Percentiles rank a stretch among this genome's conserved stretches.
Conservation (phyloP, 1,140 invertebrate species). For the Drosophila carrolli region DNA sequence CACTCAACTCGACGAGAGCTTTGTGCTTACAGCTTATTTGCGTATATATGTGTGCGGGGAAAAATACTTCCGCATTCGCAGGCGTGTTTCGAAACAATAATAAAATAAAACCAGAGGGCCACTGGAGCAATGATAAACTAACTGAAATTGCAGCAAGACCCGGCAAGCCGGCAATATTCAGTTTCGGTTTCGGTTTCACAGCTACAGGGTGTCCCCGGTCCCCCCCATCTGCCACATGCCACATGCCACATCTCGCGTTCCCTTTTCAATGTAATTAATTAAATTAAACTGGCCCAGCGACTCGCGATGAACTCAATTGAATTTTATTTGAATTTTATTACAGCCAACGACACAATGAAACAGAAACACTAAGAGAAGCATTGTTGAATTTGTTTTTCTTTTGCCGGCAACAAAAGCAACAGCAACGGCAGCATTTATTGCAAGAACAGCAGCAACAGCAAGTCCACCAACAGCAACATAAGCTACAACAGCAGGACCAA, state of each 20-base stretch:
- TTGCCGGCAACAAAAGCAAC: constrained; percentile 16
- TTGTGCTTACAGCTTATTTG: constrained; percentile 59
- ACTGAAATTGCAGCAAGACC: constrained; percentile 28
- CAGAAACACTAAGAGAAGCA: constrained; percentile 5
- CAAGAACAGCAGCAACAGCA: neutral
- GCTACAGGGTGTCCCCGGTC: neutral
- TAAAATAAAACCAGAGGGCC: constrained; percentile 39
- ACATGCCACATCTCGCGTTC: constrained; percentile 21
- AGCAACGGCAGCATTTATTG: neutral
- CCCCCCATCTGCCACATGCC: constrained; percentile 12
- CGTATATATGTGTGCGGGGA: constrained; percentile 53
- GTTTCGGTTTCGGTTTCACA: constrained; percentile 15
- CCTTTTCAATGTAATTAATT: constrained; percentile 68
- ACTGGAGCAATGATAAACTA: constrained; percentile 51
- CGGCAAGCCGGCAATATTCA: constrained; percentile 24
- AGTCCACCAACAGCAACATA: too few species aligned
- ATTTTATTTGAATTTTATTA: constrained; percentile 84
- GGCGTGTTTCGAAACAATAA: constrained; percentile 62
- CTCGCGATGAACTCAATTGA: constrained; percentile 78
- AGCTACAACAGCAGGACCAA: neutral
- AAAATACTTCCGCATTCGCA: constrained; percentile 77
- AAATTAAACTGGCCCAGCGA: constrained; percentile 75
- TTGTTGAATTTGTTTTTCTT: constrained; percentile 29
- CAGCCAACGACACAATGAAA: constrained; percentile 44
- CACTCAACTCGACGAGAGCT: constrained; percentile 23